Base-by-base conservation (phyloP, 2,888 invertebrate genomes). In the Ditula angustiorana region DNA sequence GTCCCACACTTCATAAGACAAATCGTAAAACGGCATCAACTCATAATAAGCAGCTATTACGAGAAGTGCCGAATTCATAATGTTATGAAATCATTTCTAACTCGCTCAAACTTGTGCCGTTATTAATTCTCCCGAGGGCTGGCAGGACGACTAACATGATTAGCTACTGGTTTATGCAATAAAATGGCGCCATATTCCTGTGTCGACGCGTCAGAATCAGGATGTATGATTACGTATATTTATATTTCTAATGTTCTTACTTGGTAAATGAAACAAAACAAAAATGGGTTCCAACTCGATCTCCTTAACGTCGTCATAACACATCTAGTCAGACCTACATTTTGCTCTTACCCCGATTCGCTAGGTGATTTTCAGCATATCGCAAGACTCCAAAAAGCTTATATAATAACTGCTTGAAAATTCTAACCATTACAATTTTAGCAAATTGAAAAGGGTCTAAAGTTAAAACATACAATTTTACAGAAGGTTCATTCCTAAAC, bases 81-180 rank as follows among this genome's bases (percentile, higher is more conserved):
- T n/a, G 50, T 58, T 58, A 63, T 57, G 63, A 64, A 64, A 59
- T 58, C 46, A 53, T 23, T 46, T 19, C 37, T 49, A 61, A 50
- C 19, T 19, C 41, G 21, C 58, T 53, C 58, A 59, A 53, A 58
- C 58, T 64, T 53, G 46, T 8, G 46, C 35, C 59, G 47, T 59
- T 59, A 33, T 35, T 44, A 13, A 7, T 5, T 35, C 58, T 35
- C 59, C 26, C 19, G 57, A 24, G 63, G 56, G 47, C 37, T 21
- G 56, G 24, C 37, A 8, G 23, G 50, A 52, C 35, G 21, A 19
- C 52, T 46, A 52, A 59, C 59, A 37, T 46, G 53, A 64, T 64
- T 59, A 59, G 52, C 64, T 59, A 21, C 47, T 64, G 59, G 50
- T 58, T 64, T 64, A 64, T 64, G 58, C 59, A 64, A 59, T 47